These are phyloP conservation scores for Noctua pronuba DNA, from an alignment of 2,888 invertebrate species.

Conservation along the genomic window DNA sequence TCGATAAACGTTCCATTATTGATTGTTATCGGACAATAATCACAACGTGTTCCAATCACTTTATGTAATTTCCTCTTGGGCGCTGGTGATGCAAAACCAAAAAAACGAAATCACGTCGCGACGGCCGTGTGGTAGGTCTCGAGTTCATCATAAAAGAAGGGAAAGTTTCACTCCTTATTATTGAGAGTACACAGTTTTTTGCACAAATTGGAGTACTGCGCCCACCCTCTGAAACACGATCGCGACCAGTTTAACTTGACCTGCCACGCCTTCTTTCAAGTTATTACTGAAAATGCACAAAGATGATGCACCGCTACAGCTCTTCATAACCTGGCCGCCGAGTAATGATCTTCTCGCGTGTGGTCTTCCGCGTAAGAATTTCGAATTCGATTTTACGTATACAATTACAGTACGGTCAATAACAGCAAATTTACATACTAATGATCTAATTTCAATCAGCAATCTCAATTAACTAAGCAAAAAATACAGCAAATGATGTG, in stretches of 20 bases:
- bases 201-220: slow-evolving; percentile 79
- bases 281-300: slow-evolving; percentile 70
- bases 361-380: slow-evolving; percentile 80
- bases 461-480: slow-evolving; percentile 73
- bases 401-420: slow-evolving; percentile 73
- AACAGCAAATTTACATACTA: slow-evolving; percentile 75
- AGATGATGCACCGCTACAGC: slow-evolving; percentile 69
- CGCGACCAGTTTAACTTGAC: slow-evolving; percentile 70
- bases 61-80: slow-evolving; percentile 57
- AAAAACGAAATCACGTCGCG: slow-evolving; percentile 60
- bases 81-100: slow-evolving; percentile 35
- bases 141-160: slow-evolving; percentile 71
- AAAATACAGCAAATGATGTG: slow-evolving; percentile 74
- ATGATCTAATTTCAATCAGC: slow-evolving; percentile 77
- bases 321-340: slow-evolving; percentile 71
- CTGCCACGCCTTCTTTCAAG: slow-evolving; percentile 65
- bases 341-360: slow-evolving; percentile 82
- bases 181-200: slow-evolving; percentile 75
- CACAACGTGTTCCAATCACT: slow-evolving; percentile 51
- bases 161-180: slow-evolving; percentile 76
- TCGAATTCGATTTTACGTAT: slow-evolving; percentile 74
- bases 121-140: slow-evolving; percentile 71
- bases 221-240: slow-evolving; percentile 77
- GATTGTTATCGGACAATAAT: slow-evolving; percentile 50
- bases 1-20: slow-evolving; percentile 39